A percentile compares a stretch with the other conserved stretches of the same genome.
Evolutionary conservation across 2,797 vertebrate genomes (phyloP).

Genomic region (Karalla daura): DNA sequence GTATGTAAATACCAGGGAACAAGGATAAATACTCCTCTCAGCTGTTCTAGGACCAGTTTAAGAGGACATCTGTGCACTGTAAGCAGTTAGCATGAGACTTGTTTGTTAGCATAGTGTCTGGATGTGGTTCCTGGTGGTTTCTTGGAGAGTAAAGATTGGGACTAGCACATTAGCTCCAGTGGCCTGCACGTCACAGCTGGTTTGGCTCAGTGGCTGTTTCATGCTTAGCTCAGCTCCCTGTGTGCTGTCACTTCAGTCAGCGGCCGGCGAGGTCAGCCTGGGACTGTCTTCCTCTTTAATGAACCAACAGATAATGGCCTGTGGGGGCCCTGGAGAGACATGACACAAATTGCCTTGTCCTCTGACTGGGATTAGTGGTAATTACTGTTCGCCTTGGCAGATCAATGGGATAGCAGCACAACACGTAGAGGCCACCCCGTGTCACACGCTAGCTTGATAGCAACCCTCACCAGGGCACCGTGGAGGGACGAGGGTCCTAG

Average conservation of each 20-base stretch:
- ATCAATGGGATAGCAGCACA: slow-evolving; percentile 72
- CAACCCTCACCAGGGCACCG: slow-evolving; percentile 21
- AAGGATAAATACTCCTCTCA: no score
- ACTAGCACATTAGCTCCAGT: slow-evolving; percentile 16
- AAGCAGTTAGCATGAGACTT: slow-evolving; percentile 1
- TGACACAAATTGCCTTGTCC: slow-evolving; percentile 77
- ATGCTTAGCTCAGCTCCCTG: slow-evolving; percentile 50
- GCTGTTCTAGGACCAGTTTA: no score
- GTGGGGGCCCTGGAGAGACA: slow-evolving; percentile 62
- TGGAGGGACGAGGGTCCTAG: neutral
- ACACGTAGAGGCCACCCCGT: slow-evolving; percentile 63
- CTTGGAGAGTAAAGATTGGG: slow-evolving; percentile 15
- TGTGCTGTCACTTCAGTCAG: slow-evolving; percentile 57
- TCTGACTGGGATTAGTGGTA: slow-evolving; percentile 80
- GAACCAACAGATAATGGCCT: slow-evolving; percentile 74
- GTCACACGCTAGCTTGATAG: slow-evolving; percentile 66
- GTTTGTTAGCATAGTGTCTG: neutral
- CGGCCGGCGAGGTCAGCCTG: slow-evolving; percentile 48
- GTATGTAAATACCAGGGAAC: no score
- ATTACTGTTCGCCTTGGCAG: slow-evolving; percentile 74
- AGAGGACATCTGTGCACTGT: no score
- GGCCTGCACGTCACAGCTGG: slow-evolving; percentile 49
- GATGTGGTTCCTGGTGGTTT: neutral
- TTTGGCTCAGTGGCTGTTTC: slow-evolving; percentile 41
- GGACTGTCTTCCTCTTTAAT: slow-evolving; percentile 69